Conservation (phyloP, 2,797 vertebrate genomes). For the Limnodromus scolopaceus region DNA sequence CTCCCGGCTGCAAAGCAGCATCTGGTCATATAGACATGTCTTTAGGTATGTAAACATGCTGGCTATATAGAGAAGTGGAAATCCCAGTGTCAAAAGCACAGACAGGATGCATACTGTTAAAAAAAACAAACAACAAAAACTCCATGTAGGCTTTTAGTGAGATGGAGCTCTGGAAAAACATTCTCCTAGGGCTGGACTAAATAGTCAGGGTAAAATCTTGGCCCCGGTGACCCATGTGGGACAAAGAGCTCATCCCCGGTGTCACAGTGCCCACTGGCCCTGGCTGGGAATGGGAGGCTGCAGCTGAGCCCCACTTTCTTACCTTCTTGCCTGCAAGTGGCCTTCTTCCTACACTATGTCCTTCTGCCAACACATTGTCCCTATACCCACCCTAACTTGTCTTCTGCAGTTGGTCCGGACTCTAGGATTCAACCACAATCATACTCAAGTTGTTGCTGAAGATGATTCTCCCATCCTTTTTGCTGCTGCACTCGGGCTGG, state of each 20-base stretch:
- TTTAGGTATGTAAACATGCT: not conserved
- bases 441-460: slow-evolving; percentile 85
- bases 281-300: not conserved
- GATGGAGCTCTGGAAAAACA: not conserved
- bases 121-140: not conserved
- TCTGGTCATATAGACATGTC: rapidly evolving
- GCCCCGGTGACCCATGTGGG: not conserved
- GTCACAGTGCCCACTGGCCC: not conserved
- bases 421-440: slow-evolving; percentile 75
- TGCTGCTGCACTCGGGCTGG: slow-evolving; percentile 79
- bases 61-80: not conserved
- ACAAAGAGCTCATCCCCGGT: not conserved
- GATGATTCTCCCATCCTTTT: slow-evolving; percentile 77
- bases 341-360: rapidly evolving
- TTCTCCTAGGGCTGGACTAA: not conserved
- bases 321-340: not conserved
- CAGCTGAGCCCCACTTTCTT: not conserved
- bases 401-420: not conserved
- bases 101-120: not conserved
- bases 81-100: not conserved
- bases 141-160: not conserved
- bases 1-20: not conserved
- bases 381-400: not conserved
- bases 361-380: not conserved
- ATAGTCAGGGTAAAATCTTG: not conserved